phyloP scores from a whole-genome alignment of 2,888 invertebrate genomes.

The Homarus gammarus region DNA sequence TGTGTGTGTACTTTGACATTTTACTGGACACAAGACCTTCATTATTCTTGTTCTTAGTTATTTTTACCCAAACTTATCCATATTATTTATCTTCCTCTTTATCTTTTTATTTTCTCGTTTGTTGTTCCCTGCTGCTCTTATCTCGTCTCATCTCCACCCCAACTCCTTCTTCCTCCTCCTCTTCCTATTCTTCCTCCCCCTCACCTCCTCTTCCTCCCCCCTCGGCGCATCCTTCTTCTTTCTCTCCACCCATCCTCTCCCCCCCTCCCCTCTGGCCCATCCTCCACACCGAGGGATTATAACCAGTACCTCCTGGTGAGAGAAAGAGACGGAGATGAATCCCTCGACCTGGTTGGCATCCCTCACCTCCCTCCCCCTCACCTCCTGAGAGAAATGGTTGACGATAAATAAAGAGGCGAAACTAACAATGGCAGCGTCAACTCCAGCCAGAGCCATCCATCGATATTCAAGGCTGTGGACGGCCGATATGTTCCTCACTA shows the following conservation, averaged over 20 bases:
- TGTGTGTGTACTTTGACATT: too few species aligned
- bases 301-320: too few species aligned
- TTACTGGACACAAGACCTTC: too few species aligned
- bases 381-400: neutral
- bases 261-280: neutral
- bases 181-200: too few species aligned
- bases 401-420: neutral
- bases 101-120: too few species aligned
- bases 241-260: neutral
- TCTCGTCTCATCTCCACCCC: too few species aligned
- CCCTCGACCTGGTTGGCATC: neutral
- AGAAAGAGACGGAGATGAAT: too few species aligned
- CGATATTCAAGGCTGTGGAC: neutral
- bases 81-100: too few species aligned
- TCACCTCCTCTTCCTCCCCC: neutral
- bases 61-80: too few species aligned
- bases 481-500: neutral
- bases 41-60: too few species aligned
- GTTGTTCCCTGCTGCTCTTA: too few species aligned
- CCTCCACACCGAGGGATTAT: neutral
- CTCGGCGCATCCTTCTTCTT: neutral
- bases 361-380: neutral
- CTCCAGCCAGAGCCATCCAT: neutral
- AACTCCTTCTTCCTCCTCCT: too few species aligned
- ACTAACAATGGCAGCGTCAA: neutral